Evolutionary conservation across 2,888 invertebrate species (phyloP).

Genomic region (Ormyrus nitidulus): DNA sequence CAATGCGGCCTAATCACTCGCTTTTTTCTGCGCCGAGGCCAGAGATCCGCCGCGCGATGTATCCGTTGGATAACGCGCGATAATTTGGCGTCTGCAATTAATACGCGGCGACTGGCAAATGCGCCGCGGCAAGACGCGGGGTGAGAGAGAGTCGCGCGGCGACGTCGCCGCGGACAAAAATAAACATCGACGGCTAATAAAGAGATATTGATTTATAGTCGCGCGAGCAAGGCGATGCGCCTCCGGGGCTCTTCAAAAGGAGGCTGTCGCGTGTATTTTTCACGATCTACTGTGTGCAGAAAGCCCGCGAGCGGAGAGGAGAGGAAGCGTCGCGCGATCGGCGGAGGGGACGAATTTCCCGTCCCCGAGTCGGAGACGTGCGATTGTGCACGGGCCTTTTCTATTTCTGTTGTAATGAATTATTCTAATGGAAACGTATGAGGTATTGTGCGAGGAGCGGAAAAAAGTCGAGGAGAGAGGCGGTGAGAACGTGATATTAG

Average conservation of each 20-base stretch:
- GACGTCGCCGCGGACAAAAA: slow-evolving; percentile 12
- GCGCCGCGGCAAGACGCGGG: background rate
- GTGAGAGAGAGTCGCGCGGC: background rate
- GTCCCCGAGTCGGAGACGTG: background rate
- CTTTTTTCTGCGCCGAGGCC: background rate
- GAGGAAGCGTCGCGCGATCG: background rate
- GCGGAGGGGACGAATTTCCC: background rate
- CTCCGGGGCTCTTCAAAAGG: no score
- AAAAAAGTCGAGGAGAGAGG: no score
- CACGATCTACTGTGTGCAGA: no score
- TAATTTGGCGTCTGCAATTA: slow-evolving; percentile 65
- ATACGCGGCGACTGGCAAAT: slow-evolving; percentile 56
- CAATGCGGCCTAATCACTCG: slow-evolving; percentile 52
- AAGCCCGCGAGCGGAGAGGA: background rate
- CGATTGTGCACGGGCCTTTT: slow-evolving; percentile 9
- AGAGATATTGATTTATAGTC: slow-evolving; percentile 46
- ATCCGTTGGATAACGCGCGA: slow-evolving; percentile 51
- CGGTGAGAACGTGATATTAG: no score
- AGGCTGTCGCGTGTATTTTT: no score
- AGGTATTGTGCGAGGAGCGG: background rate
- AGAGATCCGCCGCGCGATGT: no score
- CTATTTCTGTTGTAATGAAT: slow-evolving; percentile 5
- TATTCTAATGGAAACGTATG: slow-evolving; percentile 1
- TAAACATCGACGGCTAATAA: slow-evolving; percentile 41
- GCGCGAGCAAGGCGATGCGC: background rate